Base-by-base conservation (phyloP, 2,888 invertebrate genomes). In the Entomobrya multifasciata region DNA sequence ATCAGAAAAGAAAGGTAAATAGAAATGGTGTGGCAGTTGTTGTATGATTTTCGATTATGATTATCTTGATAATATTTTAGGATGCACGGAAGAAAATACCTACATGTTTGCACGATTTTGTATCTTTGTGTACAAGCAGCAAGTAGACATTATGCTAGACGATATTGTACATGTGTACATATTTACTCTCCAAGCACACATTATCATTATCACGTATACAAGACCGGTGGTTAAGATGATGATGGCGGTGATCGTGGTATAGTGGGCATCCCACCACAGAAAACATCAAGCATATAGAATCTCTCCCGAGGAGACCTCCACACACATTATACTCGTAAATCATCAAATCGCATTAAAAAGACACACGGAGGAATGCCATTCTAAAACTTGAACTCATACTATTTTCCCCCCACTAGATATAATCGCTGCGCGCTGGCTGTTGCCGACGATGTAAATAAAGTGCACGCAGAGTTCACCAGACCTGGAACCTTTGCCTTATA, bases 291-390 rank as follows among this genome's bases (percentile, higher is more conserved):
- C 67, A 41, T 41, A 22, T 11, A 36, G 36, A 67, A 67, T 67
- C 36, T 67, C 25, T 13, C 36, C 15, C 41, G 6, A 36, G 6
- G n/a, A 25, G n/a, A n/a, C n/a, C n/a, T n/a, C 47, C n/a, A n/a
- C n/a, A n/a, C n/a, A n/a, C n/a, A n/a, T n/a, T 11, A 13, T 15
- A 13, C 20, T 67, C 47, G 70, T 70, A 47, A 70, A 70, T 70
- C 70, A 70, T 70, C 47, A 70, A 70, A 70, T 70, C 47, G 70
- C 47, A 70, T 70, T 70, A 70, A 47, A 55, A 55, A 55, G 20
- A 55, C 55, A 4, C 55, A 20, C n/a, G 3, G 13, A 55, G 55
- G n/a, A 20, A 55, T 47, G n/a, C 11, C 4, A 47, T 41, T 47
- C 11, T 11, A 47, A 47, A 15, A 11, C 13, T 41, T 41, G 5